Evolutionary conservation across 2,797 vertebrate genomes (phyloP), one percentile per base, ranked within the genome.

Genomic region (Alfaro cultratus): DNA sequence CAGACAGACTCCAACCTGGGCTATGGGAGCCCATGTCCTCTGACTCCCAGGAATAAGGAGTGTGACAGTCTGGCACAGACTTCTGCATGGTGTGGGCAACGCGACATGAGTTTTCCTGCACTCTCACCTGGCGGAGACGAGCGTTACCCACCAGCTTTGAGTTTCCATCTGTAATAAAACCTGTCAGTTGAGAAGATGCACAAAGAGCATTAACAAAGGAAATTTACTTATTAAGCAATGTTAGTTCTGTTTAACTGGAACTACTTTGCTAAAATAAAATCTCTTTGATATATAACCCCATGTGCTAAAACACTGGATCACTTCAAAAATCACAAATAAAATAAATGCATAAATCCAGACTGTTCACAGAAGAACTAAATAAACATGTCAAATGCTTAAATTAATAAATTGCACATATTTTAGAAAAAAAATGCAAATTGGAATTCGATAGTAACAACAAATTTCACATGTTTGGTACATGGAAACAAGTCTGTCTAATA

Each of bases 81-180:
- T 6, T 76, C 73, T 90, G 94, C 88, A 99, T 94, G 51, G 86
- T 91, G 15, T 29, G 83, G 76, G 94, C 91, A 53, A 96, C 60
- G 0, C 72, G 88, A 84, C 97, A 99, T 51, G 96, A 96, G 86
- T 93, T 91, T 81, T 93, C 95, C 85, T 83, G 95, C 72, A 99
- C 97, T 89, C 98, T 96, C 81, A 98, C 94, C 93, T 99, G 98
- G 53, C 97, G 97, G 78, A 99, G 94, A 80, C 97, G 97, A 74
- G 97, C 96, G 12, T 96, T 97, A 36, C 98, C 98, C 78, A 99
- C 96, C 83, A 99, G 92, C 91, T 97, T 99, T 80, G 97, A 97
- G 85, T 99, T 99, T 86, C 98, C 98, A 85, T 99, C 97, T 29
- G 98, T 99, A 90, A 99, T 96, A 88, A 99, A 99, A 60, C 98